phyloP scores from a whole-genome alignment of 2,797 vertebrate genomes.

The Arrhamphus sclerolepis region DNA sequence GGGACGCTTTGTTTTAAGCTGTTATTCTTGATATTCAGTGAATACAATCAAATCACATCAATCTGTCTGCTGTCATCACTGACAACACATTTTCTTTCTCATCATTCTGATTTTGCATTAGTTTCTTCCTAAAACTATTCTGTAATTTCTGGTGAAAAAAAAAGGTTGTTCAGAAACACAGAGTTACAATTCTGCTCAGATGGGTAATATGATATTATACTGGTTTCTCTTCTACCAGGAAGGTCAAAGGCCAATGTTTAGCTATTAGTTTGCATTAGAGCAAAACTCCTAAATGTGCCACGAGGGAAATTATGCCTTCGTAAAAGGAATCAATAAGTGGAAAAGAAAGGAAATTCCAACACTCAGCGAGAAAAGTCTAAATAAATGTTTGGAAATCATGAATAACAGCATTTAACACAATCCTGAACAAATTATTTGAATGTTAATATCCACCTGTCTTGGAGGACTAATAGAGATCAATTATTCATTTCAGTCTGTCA shows the following conservation, averaged over 20 bases:
- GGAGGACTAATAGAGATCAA: constrained; percentile 18
- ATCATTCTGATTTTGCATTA: constrained; percentile 31
- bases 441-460: not conserved
- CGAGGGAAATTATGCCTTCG: too few relatives aligned
- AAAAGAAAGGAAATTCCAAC: constrained; percentile 10
- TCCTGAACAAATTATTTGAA: not conserved
- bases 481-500: constrained; percentile 39
- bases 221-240: not conserved
- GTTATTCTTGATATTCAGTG: constrained; percentile 9
- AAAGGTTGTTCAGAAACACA: constrained; percentile 24
- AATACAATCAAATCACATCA: constrained; percentile 18
- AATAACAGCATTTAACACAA: not conserved
- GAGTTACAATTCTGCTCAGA: not conserved
- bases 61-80: constrained; percentile 1
- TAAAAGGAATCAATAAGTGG: not conserved
- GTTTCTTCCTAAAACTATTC: constrained; percentile 17
- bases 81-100: constrained; percentile 9
- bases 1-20: constrained; percentile 12
- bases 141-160: constrained; percentile 18
- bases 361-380: not conserved
- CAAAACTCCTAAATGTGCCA: not conserved
- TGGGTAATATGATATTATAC: constrained; percentile 7
- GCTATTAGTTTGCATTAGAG: constrained; percentile 21
- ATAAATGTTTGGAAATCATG: not conserved
- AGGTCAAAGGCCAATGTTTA: constrained; percentile 39